A percentile compares a stretch with the other conserved stretches of the same genome.
These are phyloP conservation scores for Himalopsyche anomala DNA, from an alignment of 2,888 invertebrate genomes.

Conservation along the genomic window DNA sequence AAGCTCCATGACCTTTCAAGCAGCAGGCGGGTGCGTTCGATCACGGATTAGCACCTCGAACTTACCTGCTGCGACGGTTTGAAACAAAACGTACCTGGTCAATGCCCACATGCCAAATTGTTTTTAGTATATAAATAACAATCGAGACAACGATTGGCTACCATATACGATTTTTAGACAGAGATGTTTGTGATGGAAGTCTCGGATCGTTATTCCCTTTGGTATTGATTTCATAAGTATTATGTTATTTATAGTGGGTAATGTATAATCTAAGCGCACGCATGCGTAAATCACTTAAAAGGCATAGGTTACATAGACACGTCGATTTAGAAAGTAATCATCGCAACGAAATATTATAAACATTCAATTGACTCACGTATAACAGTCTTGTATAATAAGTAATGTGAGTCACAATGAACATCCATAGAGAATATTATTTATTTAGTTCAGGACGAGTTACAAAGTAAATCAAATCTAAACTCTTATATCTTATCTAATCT, in stretches of 20 bases:
- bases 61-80: neutral
- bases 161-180: neutral
- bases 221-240: neutral
- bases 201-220: neutral
- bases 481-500: too few relatives aligned
- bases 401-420: too few relatives aligned
- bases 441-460: too few relatives aligned
- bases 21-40: neutral
- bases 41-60: conserved; percentile 18
- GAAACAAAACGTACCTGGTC: conserved; percentile 7
- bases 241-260: neutral
- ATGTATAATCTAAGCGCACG: neutral
- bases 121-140: conserved; percentile 26
- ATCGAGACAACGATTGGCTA: conserved; percentile 5
- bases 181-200: neutral
- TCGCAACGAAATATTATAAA: too few relatives aligned
- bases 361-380: too few relatives aligned
- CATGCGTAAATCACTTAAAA: too few relatives aligned
- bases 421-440: too few relatives aligned
- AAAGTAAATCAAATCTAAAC: too few relatives aligned
- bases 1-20: neutral
- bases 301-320: too few relatives aligned
- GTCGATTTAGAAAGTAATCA: too few relatives aligned
- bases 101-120: neutral
- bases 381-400: too few relatives aligned